phyloP scores from a whole-genome alignment of 2,113 vertebrate species.

The Otus sunia region DNA sequence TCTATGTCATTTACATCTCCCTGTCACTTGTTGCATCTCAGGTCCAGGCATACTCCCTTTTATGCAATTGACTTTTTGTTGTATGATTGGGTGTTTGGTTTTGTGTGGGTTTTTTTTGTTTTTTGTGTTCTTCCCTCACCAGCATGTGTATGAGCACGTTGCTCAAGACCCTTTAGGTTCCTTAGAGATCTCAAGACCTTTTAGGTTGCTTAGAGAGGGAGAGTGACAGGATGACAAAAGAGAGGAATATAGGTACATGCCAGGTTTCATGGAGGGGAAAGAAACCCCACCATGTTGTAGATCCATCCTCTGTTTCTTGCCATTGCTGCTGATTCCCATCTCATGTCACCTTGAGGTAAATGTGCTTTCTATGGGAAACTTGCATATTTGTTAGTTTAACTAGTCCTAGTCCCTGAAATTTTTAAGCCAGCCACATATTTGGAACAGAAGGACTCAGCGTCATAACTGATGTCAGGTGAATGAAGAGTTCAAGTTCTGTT shows the following conservation, averaged over 20 bases:
- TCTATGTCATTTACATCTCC: neutral
- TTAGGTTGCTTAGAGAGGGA: neutral
- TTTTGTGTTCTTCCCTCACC: neutral
- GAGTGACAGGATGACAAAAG: neutral
- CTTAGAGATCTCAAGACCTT: neutral
- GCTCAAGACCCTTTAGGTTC: neutral
- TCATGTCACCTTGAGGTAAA: neutral
- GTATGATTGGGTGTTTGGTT: neutral
- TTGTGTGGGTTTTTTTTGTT: neutral
- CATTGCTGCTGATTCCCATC: neutral
- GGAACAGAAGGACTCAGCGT: neutral
- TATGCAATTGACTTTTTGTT: neutral
- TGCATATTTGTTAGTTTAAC: neutral
- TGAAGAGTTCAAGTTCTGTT: neutral
- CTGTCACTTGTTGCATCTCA: neutral
- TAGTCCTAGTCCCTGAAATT: neutral
- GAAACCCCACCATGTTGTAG: neutral
- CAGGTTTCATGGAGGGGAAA: neutral
- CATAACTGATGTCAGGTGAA: neutral
- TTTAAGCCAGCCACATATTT: neutral
- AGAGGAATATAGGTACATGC: neutral
- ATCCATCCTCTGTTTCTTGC: neutral
- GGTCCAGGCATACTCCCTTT: slow-evolving; percentile 32
- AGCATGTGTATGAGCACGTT: neutral
- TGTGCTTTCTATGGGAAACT: neutral